Percentiles rank a stretch among this genome's conserved stretches.
phyloP scores from a whole-genome alignment of 2,888 invertebrate species.

The Eustalomyia histrio region DNA sequence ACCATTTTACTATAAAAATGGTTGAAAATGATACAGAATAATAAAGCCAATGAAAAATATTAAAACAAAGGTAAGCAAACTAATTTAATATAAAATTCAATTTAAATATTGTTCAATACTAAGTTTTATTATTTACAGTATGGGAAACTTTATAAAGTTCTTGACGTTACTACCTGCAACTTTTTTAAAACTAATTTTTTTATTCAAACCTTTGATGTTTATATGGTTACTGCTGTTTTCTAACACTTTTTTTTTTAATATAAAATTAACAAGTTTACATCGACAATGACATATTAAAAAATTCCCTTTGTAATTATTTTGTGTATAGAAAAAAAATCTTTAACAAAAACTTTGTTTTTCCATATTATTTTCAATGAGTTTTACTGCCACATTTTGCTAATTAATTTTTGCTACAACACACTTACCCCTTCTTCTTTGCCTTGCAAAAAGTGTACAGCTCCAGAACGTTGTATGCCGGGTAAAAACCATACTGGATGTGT shows the following conservation, averaged over 20 bases:
- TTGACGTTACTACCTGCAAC: too few relatives aligned
- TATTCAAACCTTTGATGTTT: conserved; percentile 7
- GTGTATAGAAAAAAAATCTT: not conserved
- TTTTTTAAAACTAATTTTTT: too few relatives aligned
- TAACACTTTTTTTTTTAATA: not conserved
- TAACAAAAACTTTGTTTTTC: conserved; percentile 8
- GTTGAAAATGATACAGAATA: too few relatives aligned
- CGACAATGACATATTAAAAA: conserved; percentile 9
- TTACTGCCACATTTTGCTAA: conserved; percentile 41
- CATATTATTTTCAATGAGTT: not conserved
- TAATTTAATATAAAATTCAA: too few relatives aligned
- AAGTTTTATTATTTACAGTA: too few relatives aligned
- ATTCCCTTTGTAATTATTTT: conserved; percentile 31
- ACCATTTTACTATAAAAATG: too few relatives aligned
- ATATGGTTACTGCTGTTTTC: not conserved
- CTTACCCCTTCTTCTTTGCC: conserved; percentile 95
- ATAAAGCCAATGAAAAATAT: too few relatives aligned
- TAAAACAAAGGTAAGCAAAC: too few relatives aligned
- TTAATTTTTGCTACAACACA: conserved; percentile 67
- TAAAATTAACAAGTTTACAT: not conserved
- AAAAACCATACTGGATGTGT: conserved; percentile 98
- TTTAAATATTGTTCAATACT: too few relatives aligned
- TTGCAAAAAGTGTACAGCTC: conserved; percentile 95
- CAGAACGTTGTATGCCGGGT: conserved; percentile 94
- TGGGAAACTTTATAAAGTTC: too few relatives aligned